Evolutionary conservation across 1,140 invertebrate species (phyloP).

Genomic region (Dendroctonus valens): DNA sequence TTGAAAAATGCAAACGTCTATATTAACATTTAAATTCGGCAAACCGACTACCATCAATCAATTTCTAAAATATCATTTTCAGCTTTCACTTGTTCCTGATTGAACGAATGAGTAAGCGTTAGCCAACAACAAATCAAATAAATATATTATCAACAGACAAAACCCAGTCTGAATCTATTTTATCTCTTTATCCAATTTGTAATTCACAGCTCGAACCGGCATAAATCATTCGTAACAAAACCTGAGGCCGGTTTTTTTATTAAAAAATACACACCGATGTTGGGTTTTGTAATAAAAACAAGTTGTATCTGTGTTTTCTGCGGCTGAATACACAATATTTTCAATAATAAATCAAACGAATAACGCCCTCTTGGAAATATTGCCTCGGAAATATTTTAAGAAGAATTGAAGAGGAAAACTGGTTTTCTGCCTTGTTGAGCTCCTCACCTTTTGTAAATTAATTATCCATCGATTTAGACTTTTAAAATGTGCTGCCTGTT

Average conservation of each 20-base stretch:
- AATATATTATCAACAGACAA: slow-evolving; percentile 10
- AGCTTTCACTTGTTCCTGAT: no score
- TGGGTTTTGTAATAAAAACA: slow-evolving; percentile 21
- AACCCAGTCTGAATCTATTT: slow-evolving; percentile 6
- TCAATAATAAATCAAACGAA: slow-evolving; percentile 20
- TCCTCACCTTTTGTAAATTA: not conserved
- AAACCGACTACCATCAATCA: no score
- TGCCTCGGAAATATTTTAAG: slow-evolving; percentile 15
- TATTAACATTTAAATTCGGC: no score
- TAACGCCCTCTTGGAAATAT: slow-evolving; percentile 9
- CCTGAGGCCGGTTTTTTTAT: slow-evolving; percentile 12
- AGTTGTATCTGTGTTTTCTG: slow-evolving; percentile 15
- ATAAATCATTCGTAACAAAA: slow-evolving; percentile 15
- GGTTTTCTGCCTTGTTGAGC: not conserved
- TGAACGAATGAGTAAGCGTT: not conserved
- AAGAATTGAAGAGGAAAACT: not conserved
- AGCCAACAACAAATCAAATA: slow-evolving; percentile 6
- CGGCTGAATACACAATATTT: slow-evolving; percentile 23
- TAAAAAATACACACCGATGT: slow-evolving; percentile 19
- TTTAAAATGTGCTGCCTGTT: no score
- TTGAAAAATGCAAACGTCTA: no score
- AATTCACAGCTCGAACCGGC: slow-evolving; percentile 11
- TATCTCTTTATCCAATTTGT: slow-evolving; percentile 5
- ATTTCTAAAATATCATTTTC: no score
- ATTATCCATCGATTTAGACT: no score